Conservation (phyloP, 2,113 vertebrate species). For the Silurus meridionalis region DNA sequence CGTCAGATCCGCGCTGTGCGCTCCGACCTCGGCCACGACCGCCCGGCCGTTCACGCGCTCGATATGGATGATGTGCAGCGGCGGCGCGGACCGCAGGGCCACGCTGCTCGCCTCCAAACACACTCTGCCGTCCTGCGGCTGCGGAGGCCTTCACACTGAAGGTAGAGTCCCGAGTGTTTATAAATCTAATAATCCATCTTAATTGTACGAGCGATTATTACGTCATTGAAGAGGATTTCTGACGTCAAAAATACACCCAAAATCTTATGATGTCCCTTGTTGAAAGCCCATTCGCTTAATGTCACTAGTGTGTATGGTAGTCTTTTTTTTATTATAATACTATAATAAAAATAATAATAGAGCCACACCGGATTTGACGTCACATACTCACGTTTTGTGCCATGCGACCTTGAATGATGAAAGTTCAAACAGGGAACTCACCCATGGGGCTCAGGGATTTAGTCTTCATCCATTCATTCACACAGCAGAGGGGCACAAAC, state of each 20-base stretch:
- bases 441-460: neutral
- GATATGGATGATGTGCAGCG: slow-evolving; percentile 72
- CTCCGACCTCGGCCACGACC: slow-evolving; percentile 54
- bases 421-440: neutral
- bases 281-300: neutral
- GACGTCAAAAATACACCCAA: neutral
- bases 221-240: neutral
- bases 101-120: slow-evolving; percentile 67
- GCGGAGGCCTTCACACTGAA: slow-evolving; percentile 87
- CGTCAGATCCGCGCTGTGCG: slow-evolving; percentile 55
- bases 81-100: slow-evolving; percentile 61
- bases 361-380: neutral
- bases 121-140: slow-evolving; percentile 76
- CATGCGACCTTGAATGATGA: slow-evolving; percentile 43
- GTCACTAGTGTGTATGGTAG: neutral
- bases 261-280: too few species aligned
- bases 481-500: too few species aligned
- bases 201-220: neutral
- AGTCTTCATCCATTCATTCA: too few species aligned
- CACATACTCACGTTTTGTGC: neutral
- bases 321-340: neutral
- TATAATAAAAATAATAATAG: neutral
- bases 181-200: neutral
- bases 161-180: slow-evolving; percentile 65
- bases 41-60: slow-evolving; percentile 73